Conservation (phyloP, 2,113 vertebrate species). For the Hemicordylus capensis region DNA sequence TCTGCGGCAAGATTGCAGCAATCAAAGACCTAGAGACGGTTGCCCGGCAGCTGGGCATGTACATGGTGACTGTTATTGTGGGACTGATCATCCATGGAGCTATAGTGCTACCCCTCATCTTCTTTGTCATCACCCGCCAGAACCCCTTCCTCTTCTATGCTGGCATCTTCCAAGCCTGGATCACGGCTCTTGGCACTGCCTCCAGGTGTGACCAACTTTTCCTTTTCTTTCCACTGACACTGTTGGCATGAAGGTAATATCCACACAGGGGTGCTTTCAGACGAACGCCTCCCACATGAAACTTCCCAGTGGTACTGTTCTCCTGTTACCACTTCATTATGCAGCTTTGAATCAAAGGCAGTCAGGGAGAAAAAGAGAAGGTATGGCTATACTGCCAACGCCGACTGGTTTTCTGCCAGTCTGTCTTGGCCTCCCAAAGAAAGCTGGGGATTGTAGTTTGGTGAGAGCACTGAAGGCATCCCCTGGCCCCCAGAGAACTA, state of each 20-base stretch:
- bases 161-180: conserved; percentile 88
- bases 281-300: background rate
- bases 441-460: no score
- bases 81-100: conserved; percentile 84
- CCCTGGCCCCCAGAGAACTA: no score
- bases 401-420: no score
- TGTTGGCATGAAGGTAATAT: background rate
- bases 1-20: conserved; percentile 83
- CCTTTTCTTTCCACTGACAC: background rate
- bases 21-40: conserved; percentile 83
- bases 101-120: conserved; percentile 81
- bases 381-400: background rate
- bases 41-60: conserved; percentile 84
- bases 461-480: no score
- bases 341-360: background rate
- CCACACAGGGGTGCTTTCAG: background rate
- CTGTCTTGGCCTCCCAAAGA: no score
- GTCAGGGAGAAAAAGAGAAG: background rate
- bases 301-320: background rate
- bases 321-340: background rate
- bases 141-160: conserved; percentile 81
- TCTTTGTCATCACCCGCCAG: conserved; percentile 79
- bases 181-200: conserved; percentile 85
- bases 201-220: conserved; percentile 69
- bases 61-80: conserved; percentile 86